These are phyloP conservation scores for Promerops cafer DNA, from an alignment of 2,113 vertebrate species.

Conservation along the genomic window DNA sequence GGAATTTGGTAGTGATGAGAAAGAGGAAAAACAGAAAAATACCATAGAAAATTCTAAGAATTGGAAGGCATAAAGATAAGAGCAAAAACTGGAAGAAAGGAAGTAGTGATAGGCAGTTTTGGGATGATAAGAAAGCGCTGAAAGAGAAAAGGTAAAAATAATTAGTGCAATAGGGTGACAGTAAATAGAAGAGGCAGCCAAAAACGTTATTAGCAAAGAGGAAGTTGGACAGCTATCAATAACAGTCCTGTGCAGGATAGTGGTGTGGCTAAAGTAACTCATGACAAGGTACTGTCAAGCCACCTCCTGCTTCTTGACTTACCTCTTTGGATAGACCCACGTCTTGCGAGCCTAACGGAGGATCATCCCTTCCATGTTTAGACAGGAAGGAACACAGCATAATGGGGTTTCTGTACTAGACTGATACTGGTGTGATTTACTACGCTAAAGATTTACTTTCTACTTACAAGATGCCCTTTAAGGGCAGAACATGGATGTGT, in stretches of 20 bases:
- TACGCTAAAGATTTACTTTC: background rate
- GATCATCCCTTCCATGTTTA: background rate
- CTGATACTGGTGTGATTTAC: background rate
- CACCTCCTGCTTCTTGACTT: background rate
- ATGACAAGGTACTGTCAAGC: background rate
- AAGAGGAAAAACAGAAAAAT: background rate
- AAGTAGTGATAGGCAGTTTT: background rate
- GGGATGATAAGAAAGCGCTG: background rate
- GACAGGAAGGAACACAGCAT: background rate
- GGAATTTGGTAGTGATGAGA: background rate
- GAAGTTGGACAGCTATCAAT: background rate
- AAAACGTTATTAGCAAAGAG: background rate
- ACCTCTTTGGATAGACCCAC: background rate
- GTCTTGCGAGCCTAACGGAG: accelerated
- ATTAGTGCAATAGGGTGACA: background rate
- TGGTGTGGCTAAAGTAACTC: background rate
- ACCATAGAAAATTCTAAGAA: background rate
- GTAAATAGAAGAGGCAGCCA: background rate
- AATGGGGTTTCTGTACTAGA: background rate
- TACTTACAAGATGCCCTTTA: background rate
- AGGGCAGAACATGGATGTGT: background rate
- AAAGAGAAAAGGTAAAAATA: background rate
- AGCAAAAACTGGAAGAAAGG: background rate
- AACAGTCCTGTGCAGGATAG: background rate
- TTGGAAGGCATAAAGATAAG: background rate